Base-by-base conservation (phyloP, 2,797 vertebrate genomes). In the Typhlichthys subterraneus region DNA sequence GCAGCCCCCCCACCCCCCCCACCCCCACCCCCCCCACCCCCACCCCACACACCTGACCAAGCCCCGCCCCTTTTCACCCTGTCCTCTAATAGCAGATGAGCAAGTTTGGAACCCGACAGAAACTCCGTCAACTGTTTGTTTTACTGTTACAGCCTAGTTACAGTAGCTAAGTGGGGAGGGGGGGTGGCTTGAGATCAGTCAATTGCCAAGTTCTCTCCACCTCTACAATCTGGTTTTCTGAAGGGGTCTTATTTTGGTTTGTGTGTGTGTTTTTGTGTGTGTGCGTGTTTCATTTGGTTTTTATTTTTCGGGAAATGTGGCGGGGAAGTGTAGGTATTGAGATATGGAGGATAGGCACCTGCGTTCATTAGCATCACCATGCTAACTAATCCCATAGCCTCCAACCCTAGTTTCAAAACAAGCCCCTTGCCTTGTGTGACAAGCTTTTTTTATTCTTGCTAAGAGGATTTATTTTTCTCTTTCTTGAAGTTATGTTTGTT, bases 381-480 rank as follows among this genome's bases (percentile, higher is more conserved):
- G 79, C 81, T 80, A 84, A 87, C 82, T 88, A 85, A 87, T 89
- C 84, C 53, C 73, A 83, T 72, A 79, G 81, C 86, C 84, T 84
- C 59, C 77, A 81, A 81, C 79, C 82, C 83, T 84, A 81, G 76
- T 85, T 87, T 88, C 76, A 80, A 80, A 84, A 85, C 81, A 75
- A 83, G 83, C 85, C 83, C 83, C 71, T 84, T 82, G 87, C 85
- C 85, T 86, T 83, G 84, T 85, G 87, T 90, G 88, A 82, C 90
- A 87, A 89, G 91, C 85, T 86, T 85, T 84, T 85, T 55, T 76
- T 76, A 82, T 85, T 80, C 65, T 70, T 61, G 76, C 73, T 80
- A 79, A 85, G 82, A 83, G 72, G 67, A 81, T 88, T 83, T 75
- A 69, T 84, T 77, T 86, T 67, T 83, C 79, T 80, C 48, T 61